Base-by-base conservation (phyloP, 1,140 invertebrate genomes). In the Leptopilina clavipes region DNA sequence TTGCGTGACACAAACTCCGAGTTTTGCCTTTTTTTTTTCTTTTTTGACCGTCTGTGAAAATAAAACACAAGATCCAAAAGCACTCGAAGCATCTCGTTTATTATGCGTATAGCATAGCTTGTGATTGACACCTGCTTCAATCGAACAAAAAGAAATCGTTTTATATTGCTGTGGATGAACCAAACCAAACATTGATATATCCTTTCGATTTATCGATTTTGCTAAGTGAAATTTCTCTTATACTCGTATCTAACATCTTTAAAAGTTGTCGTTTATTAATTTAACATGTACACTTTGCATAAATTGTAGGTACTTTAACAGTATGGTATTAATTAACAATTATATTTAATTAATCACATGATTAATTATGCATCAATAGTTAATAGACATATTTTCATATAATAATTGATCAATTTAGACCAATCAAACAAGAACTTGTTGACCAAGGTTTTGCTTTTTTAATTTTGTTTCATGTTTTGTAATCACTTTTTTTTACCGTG, bases 61-160 rank as follows among this genome's bases (percentile, higher is more conserved):
- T 73, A 70, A 31, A 73, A 70, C 76, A 37, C 40, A 73, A 25
- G 11, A 25, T 70, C 72, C 48, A 40, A 65, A 65, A 81, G 82
- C 84, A 84, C 81, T 83, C 79, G 79, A 81, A 70, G 76, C 82
- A 79, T 79, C 80, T 82, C 71, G 82, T 83, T 84, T 83, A 84
- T 83, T 83, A 83, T 84, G 84, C 84, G 78, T 77, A n/a, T n/a
- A 81, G 77, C 79, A 79, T 84, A 85, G 25, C 25, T 2, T 31
- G 70, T 85, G 84, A 85, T 83, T 84, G 84, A 84, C 84, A 84
- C 84, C 73, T 83, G 22, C 59, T 65, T 65, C 59, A 65, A 65
- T 75, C 14, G 40, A 18, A 37, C 72, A 59, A 77, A 77, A 76
- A 79, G 77, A 22, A n/a, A 72, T 52, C 73, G 12, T 59, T 59